Evolutionary conservation across 2,888 invertebrate species (phyloP), one percentile per base, ranked within the genome.

Genomic region (Parnassius smintheus): DNA sequence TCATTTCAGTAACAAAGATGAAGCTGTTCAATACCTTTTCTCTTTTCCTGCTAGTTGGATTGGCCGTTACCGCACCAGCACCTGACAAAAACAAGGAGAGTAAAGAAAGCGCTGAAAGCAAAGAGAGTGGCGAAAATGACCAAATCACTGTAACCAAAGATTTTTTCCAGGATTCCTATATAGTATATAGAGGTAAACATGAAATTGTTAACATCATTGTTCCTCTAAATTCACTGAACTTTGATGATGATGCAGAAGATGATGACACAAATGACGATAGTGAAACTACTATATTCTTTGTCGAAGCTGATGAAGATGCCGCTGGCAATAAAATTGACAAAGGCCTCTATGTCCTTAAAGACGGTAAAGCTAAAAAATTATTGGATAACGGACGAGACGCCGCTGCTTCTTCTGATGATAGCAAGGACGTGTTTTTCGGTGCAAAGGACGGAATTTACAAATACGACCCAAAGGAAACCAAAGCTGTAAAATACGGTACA

Each of bases 401-500:
- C 0, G 71, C 78, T 4, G 77, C 82, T 1, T 70, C 75, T 2
- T 70, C 68, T 18, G 79, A 78, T 35, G 70, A 76, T 0, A 75
- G 71, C 0, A 78, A 73, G 55, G 62, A 65, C 0, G 81, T 69
- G 18, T 18, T 18, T 18, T 18, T 18, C 18, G 18, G 18, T 18
- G 18, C 18, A 18, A 18, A 18, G 18, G 18, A 18, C 18, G 18
- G 18, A 18, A 18, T 18, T 18, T 18, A 18, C 18, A 18, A 18
- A 18, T 18, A 79, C 69, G 77, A 81, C 49, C 59, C 44, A 2
- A 53, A 69, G 11, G 61, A 71, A 3, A 75, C 73, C 10, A 69
- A 59, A 18, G 80, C 82, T 48, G 74, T 74, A 1, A 85, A 85
- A 72, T 85, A 80, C 44, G 85, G 85, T 0, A 65, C 78, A 2